Percentiles rank a stretch among this genome's conserved stretches.
Evolutionary conservation across 2,888 invertebrate genomes (phyloP).

Genomic region (Protonemura montana): DNA sequence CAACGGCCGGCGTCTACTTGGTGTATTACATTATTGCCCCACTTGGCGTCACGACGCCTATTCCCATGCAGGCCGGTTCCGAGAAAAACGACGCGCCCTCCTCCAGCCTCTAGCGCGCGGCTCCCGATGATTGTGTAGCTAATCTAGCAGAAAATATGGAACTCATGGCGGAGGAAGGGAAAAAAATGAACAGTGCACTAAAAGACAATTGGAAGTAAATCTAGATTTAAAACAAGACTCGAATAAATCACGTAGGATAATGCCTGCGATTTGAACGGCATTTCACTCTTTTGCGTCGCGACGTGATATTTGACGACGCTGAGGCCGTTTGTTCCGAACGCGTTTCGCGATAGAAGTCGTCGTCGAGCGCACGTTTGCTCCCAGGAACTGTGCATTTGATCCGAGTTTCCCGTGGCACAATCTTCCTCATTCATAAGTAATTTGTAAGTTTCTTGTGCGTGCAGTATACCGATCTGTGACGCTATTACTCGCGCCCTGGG

Average conservation of each 20-base stretch:
- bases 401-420: neutral
- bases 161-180: neutral
- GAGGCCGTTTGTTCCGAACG: neutral
- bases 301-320: neutral
- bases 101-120: neutral
- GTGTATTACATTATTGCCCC: neutral
- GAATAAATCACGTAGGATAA: neutral
- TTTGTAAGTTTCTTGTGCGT: constrained; percentile 12
- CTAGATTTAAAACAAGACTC: constrained; percentile 1
- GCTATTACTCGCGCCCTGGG: neutral
- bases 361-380: neutral
- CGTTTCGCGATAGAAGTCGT: neutral
- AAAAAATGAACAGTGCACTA: neutral
- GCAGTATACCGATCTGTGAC: neutral
- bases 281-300: neutral
- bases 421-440: constrained; percentile 7
- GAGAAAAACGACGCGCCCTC: neutral
- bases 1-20: neutral
- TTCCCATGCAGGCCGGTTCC: too few relatives aligned
- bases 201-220: neutral
- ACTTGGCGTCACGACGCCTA: neutral
- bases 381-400: neutral
- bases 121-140: neutral
- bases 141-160: neutral
- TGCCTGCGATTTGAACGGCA: neutral